Evolutionary conservation across 2,113 vertebrate species (phyloP), one percentile per base, ranked within the genome.

Genomic region (Cichladusa arquata): DNA sequence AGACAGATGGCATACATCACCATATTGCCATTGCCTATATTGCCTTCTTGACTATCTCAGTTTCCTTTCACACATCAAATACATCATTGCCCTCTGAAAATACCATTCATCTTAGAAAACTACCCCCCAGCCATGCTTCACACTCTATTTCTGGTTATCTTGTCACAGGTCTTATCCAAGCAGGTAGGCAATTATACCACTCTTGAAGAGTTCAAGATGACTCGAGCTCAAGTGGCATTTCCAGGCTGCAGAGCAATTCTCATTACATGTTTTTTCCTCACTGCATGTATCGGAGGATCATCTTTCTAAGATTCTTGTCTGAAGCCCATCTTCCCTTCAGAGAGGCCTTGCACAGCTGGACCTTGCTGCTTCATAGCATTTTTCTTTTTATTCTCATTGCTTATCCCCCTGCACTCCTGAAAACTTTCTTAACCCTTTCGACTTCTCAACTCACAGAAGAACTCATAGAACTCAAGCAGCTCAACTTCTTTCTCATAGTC

Each of bases 11-110:
- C 70, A 67, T 31, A 45, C 40, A 84, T 71, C 81, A 86, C 73
- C 51, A 81, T 85, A 85, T 77, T 85, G 60, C 34, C 69, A 66
- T 66, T 84, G 48, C 57, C 74, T 87, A 12, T 86, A 72, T 24
- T 92, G 71, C 58, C 66, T 88, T 72, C 82, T 92, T 86, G 66
- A 90, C 88, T 93, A 90, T 88, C 70, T 91, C 93, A 76, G 81
- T 82, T 97, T 95, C 91, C 58, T 76, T 90, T 92, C 93, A 94
- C 90, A 94, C 45, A 82, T 69, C 48, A 77, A 86, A 87, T 70
- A 80, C 10, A 57, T 62, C 85, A 91, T 5, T 4, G 3, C 48
- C 36, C 61, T 87, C 47, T 62, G 73, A 89, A 93, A 88, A 88
- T 19, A 71, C 50, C 33, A 36, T 87, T 74, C 25, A 81, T 58